phyloP scores from a whole-genome alignment of 2,113 vertebrate genomes.

The Pipra filicauda region DNA sequence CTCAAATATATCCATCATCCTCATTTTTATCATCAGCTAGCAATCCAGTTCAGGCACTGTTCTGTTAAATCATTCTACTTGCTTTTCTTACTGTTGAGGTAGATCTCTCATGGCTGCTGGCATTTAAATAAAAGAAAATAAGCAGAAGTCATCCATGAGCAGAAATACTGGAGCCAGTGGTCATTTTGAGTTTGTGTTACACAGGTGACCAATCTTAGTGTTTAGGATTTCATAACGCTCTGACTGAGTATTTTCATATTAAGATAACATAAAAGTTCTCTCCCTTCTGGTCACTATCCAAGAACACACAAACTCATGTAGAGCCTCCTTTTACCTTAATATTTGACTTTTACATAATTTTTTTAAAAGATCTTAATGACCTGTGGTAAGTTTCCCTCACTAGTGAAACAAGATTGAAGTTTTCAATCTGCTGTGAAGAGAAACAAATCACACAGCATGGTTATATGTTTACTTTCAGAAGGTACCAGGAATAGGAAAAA shows the following conservation, averaged over 20 bases:
- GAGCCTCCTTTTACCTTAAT: neutral
- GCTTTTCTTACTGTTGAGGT: neutral
- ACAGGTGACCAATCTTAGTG: neutral
- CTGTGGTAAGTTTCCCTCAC: neutral
- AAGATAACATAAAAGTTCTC: neutral
- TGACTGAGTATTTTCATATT: neutral
- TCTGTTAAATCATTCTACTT: neutral
- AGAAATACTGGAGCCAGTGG: neutral
- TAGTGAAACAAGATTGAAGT: neutral
- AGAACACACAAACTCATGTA: neutral
- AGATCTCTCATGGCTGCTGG: neutral
- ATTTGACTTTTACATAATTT: neutral
- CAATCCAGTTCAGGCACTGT: neutral
- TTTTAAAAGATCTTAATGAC: neutral
- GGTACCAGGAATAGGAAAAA: neutral
- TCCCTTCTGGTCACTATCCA: neutral
- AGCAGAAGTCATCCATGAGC: neutral
- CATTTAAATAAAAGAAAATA: neutral
- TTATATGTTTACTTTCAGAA: neutral
- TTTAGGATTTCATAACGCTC: neutral
- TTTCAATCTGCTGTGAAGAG: neutral
- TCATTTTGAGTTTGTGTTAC: neutral
- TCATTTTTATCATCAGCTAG: neutral
- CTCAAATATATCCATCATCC: neutral
- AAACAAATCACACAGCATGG: accelerated